Base-by-base conservation (phyloP, 2,797 vertebrate species). In the Gobionotothen gibberifrons region DNA sequence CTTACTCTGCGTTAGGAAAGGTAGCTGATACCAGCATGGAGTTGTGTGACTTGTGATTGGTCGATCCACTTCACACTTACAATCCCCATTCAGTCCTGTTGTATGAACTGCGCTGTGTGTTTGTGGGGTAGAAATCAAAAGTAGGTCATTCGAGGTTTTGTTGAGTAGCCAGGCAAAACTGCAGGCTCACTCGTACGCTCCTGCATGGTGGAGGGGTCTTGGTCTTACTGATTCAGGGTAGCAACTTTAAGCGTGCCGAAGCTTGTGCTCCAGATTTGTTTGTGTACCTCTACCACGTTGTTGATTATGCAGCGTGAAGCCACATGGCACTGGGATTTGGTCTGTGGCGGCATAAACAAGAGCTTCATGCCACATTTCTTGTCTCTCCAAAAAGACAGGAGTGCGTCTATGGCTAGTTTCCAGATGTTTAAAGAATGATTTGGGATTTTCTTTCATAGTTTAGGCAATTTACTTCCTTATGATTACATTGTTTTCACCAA, bases 131-230 rank as follows among this genome's bases (percentile, higher is more conserved):
- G 79, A 74, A 87, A 86, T 78, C 26, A 83, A 92, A 93, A 93
- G 89, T 93, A 93, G 91, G 92, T 93, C 91, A 93, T 90, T 85
- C 36, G 74, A 92, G 89, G 90, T 92, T 93, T 91, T 90, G 84
- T 88, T 91, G 82, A 81, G 86, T 81, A 78, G 88, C 89, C 89
- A 92, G 87, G 89, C 86, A 87, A 87, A 91, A 89, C 84, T 91
- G 85, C 86, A 86, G 76, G 76, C 81, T 78, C 69, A 85, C 71
- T 81, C 73, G 54, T 62, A 76, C 77, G 74, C 84, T 77, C 70
- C 69, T 52, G 64, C 81, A 86, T 22, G 70, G 74, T 82, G 80
- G 74, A 81, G 79, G 81, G 78, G 71, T 74, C 54, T 69, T 65
- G 46, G 0, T 81, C 83, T 82, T 72, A 85, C 75, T 71, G 78